Evolutionary conservation across 2,113 vertebrate genomes (phyloP), one percentile per base, ranked within the genome.

Genomic region (Dromas ardeola): DNA sequence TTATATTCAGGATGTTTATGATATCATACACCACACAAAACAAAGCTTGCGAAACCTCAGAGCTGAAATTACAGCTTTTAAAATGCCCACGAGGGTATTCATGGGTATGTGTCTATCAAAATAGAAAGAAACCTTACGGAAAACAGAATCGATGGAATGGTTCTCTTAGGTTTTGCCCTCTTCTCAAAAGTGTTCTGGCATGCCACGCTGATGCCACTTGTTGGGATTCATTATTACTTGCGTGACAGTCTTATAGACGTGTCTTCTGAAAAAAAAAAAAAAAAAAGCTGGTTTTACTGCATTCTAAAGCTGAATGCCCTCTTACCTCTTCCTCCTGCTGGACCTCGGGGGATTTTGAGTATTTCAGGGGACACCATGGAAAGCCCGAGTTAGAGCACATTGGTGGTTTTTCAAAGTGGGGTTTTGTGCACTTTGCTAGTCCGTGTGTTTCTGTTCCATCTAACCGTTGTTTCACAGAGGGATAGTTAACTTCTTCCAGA

Each of bases 1-100:
- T 93, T 97, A 86, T 77, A 50, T 94, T 97, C 69, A 95, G 80
- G 55, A 84, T 87, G 63, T 74, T 97, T 88, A 83, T 90, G 71
- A 86, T 88, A 83, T 59, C 82, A 55, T 90, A 90, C 78, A 92
- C 92, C 91, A 70, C 95, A 88, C 90, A 89, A 96, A 92, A 91
- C 87, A 88, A 90, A 93, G 70, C 96, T 94, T 91, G 40, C 70
- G 66, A 79, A 96, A 93, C 76, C 96, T 94, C 85, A 65, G 81
- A 88, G 74, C 36, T 88, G 92, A 93, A 97, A 96, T 94, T 50
- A 26, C 12, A 90, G 94, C 70, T 61, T 97, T 96, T 91, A 59
- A 94, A 93, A 93, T 83, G 67, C 88, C 73, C 93, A 72, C 0
- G 4, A 56, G 86, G 95, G 73, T 96, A 94, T 86, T 88, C 65